Evolutionary conservation across 2,797 vertebrate species (phyloP).

Genomic region (Bradypus variegatus): DNA sequence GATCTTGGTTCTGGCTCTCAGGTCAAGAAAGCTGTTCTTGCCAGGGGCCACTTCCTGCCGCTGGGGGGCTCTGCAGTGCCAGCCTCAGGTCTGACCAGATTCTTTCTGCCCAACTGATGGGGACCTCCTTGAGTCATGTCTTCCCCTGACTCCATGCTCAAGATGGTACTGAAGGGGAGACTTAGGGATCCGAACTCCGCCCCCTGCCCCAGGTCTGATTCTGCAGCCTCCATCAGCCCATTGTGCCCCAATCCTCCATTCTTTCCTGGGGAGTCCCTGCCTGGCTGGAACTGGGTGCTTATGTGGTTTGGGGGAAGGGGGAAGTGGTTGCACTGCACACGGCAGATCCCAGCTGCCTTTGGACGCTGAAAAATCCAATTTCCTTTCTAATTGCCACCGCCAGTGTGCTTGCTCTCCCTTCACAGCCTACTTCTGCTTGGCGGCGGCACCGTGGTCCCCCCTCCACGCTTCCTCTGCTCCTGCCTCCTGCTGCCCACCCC

Average conservation of each 20-base stretch:
- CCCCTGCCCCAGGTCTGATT: background rate
- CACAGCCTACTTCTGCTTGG: constrained; percentile 60
- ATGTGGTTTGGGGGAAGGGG: background rate
- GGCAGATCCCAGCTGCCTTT: constrained; percentile 60
- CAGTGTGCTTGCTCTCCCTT: constrained; percentile 42
- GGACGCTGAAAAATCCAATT: constrained; percentile 69
- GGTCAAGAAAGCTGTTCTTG: background rate
- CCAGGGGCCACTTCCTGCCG: background rate
- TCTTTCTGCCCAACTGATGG: background rate
- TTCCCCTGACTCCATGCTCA: background rate
- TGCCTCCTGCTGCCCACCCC: constrained; percentile 50
- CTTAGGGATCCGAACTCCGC: background rate
- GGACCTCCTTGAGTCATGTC: background rate
- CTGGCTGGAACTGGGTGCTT: constrained; percentile 26
- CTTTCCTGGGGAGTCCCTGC: constrained; percentile 21
- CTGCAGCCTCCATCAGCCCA: background rate
- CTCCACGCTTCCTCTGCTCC: background rate
- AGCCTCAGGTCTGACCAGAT: background rate
- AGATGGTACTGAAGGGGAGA: background rate
- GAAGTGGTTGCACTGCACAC: background rate
- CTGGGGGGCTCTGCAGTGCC: constrained; percentile 17
- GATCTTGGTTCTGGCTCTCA: background rate
- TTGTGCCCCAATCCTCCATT: background rate
- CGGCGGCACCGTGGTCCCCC: background rate
- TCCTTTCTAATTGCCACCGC: constrained; percentile 68